These are phyloP conservation scores for Caenorhabditis sp. DNA, from an alignment of 2,888 invertebrate genomes.

Conservation along the genomic window DNA sequence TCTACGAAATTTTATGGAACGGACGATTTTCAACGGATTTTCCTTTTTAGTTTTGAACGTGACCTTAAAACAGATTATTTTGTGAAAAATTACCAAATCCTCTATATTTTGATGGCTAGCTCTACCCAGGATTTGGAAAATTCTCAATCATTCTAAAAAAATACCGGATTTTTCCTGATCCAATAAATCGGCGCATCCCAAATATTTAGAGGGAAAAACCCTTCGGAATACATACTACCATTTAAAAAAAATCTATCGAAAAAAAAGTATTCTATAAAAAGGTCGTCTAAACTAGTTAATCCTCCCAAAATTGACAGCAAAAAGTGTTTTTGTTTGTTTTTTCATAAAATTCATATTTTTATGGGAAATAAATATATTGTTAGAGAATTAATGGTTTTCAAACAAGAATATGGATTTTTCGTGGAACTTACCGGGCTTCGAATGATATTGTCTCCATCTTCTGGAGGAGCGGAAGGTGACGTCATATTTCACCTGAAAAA, in stretches of 20 bases:
- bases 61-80: no score
- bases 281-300: conserved; percentile 41
- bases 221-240: conserved; percentile 23
- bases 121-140: no score
- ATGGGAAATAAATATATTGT: not conserved
- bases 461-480: conserved; percentile 29
- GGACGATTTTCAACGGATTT: no score
- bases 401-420: no score
- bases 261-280: conserved; percentile 3
- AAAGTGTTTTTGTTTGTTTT: not conserved
- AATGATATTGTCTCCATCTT: conserved; percentile 35
- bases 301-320: not conserved
- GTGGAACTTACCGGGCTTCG: conserved; percentile 48
- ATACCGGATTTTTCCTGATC: conserved; percentile 34
- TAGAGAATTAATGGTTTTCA: not conserved
- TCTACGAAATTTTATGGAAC: no score
- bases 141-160: no score
- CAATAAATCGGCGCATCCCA: conserved; percentile 39
- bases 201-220: conserved; percentile 25
- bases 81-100: no score
- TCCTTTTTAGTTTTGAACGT: no score
- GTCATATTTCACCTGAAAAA: conserved; percentile 17
- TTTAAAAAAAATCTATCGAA: not conserved
- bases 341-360: conserved; percentile 2
- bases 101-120: no score